These are phyloP conservation scores for Hyles lineata DNA, from an alignment of 2,888 invertebrate species.

Conservation along the genomic window DNA sequence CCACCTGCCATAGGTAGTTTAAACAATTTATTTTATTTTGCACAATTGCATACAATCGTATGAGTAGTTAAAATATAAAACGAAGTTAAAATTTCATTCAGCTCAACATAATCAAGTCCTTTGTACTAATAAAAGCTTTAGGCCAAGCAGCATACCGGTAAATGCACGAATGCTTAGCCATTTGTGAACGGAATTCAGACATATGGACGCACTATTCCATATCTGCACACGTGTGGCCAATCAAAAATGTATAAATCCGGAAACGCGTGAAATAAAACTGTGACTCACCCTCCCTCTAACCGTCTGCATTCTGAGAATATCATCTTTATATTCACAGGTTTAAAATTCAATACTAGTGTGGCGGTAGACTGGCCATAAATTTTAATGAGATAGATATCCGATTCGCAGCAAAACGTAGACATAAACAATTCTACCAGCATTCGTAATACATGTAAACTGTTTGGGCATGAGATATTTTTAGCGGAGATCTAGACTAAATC, in stretches of 20 bases:
- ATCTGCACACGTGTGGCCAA: not conserved
- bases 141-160: not conserved
- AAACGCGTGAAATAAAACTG: not conserved
- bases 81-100: too few relatives aligned
- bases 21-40: too few relatives aligned
- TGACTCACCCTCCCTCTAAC: slow-evolving; percentile 3
- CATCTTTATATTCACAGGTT: slow-evolving; percentile 8
- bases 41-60: too few relatives aligned
- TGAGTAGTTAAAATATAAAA: too few relatives aligned
- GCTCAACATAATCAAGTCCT: too few relatives aligned
- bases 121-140: not conserved
- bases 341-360: slow-evolving; percentile 10
- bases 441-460: not conserved
- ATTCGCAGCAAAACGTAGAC: not conserved
- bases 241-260: slow-evolving; percentile 16
- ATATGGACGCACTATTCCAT: not conserved
- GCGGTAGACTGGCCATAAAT: not conserved
- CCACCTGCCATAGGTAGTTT: too few relatives aligned
- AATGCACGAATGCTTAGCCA: not conserved
- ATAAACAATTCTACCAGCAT: not conserved
- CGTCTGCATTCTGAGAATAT: not conserved
- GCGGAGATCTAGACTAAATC: too few relatives aligned
- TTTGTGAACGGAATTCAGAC: slow-evolving; percentile 2
- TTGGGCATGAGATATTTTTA: not conserved
- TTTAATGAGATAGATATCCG: not conserved